These are phyloP conservation scores for Saguinus midas DNA, from an alignment of 2,113 vertebrate species.

Conservation along the genomic window DNA sequence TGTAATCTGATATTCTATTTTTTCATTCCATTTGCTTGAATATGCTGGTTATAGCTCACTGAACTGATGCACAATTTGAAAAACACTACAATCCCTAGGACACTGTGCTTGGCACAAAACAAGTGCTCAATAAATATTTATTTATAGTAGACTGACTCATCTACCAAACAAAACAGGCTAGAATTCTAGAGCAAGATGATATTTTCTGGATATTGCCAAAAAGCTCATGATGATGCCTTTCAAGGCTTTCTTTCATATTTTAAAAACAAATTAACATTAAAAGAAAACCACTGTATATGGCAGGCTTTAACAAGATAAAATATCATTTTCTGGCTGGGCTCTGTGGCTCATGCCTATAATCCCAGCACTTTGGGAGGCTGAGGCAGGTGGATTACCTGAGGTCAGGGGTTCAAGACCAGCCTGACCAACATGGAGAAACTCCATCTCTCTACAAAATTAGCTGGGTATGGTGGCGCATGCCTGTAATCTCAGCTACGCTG, in stretches of 20 bases:
- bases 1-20: background rate
- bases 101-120: background rate
- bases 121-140: background rate
- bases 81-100: background rate
- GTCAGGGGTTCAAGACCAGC: too few species aligned
- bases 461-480: too few species aligned
- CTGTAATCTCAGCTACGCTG: too few species aligned
- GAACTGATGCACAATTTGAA: background rate
- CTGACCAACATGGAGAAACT: too few species aligned
- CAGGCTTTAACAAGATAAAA: background rate
- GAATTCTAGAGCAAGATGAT: background rate
- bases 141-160: background rate
- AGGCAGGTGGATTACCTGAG: too few species aligned
- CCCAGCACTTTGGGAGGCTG: too few species aligned
- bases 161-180: background rate
- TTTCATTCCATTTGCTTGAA: constrained; percentile 20
- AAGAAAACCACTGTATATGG: background rate
- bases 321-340: too few species aligned
- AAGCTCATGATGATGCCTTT: background rate
- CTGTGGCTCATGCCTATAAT: too few species aligned
- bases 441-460: too few species aligned
- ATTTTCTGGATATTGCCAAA: background rate
- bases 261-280: background rate
- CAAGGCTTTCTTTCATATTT: constrained; percentile 23
- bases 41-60: background rate